Conservation (phyloP, 2,888 invertebrate genomes). For the Chouioia cunea region DNA sequence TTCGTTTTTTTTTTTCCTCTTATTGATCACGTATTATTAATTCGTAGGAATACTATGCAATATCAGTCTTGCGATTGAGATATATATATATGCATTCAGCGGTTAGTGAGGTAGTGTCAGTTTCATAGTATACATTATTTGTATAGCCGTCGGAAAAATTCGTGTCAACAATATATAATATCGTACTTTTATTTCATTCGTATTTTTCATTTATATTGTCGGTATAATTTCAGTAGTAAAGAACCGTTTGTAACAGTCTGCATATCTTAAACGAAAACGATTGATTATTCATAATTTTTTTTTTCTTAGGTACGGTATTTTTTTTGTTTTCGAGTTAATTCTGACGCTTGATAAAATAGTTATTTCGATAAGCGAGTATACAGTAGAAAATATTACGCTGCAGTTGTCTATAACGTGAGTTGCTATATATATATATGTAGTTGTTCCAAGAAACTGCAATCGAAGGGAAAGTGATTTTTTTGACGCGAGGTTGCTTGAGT, state of each 20-base stretch:
- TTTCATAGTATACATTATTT: conserved; percentile 64
- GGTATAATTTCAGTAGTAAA: no score
- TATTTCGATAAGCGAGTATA: conserved; percentile 50
- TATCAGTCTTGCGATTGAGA: conserved; percentile 69
- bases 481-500: conserved; percentile 48
- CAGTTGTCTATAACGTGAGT: conserved; percentile 28
- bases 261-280: no score
- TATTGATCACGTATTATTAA: conserved; percentile 49
- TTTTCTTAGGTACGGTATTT: neutral
- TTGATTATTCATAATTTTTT: no score
- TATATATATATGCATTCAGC: conserved; percentile 62
- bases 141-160: conserved; percentile 56
- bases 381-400: conserved; percentile 43
- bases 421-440: conserved; percentile 33
- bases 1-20: conserved; percentile 37
- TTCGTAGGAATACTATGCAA: conserved; percentile 67
- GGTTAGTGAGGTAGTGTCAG: conserved; percentile 68
- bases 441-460: conserved; percentile 4
- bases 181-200: neutral
- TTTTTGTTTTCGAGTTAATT: conserved; percentile 2
- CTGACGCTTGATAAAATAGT: conserved; percentile 29
- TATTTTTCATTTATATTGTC: neutral
- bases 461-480: conserved; percentile 32
- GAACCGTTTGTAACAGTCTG: no score
- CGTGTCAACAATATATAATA: conserved; percentile 6